Evolutionary conservation across 2,888 invertebrate species (phyloP).

Genomic region (Lycophotia porphyrea): DNA sequence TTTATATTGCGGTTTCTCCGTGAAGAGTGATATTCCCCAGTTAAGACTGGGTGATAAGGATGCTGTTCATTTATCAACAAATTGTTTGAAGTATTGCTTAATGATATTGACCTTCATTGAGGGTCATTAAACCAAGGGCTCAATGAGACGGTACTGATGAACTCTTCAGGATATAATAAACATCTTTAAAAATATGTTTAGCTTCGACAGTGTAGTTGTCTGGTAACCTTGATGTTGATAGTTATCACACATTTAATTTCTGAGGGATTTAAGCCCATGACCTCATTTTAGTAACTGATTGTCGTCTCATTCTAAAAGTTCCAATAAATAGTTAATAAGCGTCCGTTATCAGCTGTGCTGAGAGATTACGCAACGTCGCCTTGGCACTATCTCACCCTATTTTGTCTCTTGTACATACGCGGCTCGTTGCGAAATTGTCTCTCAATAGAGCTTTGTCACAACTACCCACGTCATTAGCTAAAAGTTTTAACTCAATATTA

Average conservation of each 20-base stretch:
- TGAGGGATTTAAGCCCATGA: conserved; percentile 19
- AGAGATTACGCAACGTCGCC: conserved; percentile 60
- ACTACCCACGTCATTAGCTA: not conserved
- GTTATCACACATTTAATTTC: not conserved
- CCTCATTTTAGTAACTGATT: conserved; percentile 35
- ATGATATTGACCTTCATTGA: conserved; percentile 48
- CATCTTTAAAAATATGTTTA: not conserved
- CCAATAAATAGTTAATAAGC: conserved; percentile 51
- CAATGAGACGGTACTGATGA: not conserved
- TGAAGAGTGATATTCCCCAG: conserved; percentile 15
- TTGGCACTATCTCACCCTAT: conserved; percentile 47
- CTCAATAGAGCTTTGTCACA: conserved; percentile 10
- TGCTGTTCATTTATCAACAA: conserved; percentile 14
- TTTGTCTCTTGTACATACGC: conserved; percentile 26
- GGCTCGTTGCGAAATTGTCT: conserved; percentile 25
- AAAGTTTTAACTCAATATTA: not conserved
- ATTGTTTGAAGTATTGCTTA: conserved; percentile 35
- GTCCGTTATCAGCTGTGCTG: conserved; percentile 52
- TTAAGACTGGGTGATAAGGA: conserved; percentile 30
- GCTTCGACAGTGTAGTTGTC: not conserved
- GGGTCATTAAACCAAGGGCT: conserved; percentile 6
- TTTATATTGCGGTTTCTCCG: not conserved
- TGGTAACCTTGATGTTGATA: not conserved
- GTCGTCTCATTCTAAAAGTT: conserved; percentile 43
- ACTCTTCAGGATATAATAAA: not conserved